These are phyloP conservation scores for Vidua chalybeata DNA, from an alignment of 2,113 vertebrate species.

Conservation along the genomic window DNA sequence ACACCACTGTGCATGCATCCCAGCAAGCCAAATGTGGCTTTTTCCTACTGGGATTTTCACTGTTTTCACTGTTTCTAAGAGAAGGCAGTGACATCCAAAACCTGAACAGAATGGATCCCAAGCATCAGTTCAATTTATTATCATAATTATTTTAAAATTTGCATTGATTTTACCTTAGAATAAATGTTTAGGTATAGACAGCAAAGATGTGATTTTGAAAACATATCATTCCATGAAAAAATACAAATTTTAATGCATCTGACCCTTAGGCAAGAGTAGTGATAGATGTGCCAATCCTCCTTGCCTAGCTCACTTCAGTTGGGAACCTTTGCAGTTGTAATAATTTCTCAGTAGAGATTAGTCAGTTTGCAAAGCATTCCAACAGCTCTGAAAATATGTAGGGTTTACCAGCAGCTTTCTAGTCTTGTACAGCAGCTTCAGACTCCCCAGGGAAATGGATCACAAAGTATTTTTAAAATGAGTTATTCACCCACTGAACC, in stretches of 20 bases:
- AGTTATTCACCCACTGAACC: constrained; percentile 21
- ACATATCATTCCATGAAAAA: not conserved
- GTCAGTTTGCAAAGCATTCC: not conserved
- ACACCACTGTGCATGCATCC: fast-evolving
- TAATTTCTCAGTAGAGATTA: not conserved
- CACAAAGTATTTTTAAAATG: constrained; percentile 3
- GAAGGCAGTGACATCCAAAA: not conserved
- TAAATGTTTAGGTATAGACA: not conserved
- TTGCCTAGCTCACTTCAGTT: not conserved
- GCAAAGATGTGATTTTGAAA: not conserved
- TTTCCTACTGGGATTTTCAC: not conserved
- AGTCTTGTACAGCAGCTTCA: not conserved
- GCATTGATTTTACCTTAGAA: not conserved
- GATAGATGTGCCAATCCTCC: not conserved
- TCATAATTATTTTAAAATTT: not conserved
- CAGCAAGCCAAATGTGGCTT: not conserved
- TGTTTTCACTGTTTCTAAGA: not conserved
- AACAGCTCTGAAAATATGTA: not conserved
- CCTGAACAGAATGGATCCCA: not conserved
- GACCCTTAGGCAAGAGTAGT: not conserved
- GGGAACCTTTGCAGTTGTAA: not conserved
- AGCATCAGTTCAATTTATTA: not conserved
- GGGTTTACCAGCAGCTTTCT: constrained; percentile 3
- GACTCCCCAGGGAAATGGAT: not conserved
- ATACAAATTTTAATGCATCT: not conserved